These are phyloP conservation scores for Synchiropus splendidus DNA, from an alignment of 2,113 vertebrate genomes.

Conservation along the genomic window DNA sequence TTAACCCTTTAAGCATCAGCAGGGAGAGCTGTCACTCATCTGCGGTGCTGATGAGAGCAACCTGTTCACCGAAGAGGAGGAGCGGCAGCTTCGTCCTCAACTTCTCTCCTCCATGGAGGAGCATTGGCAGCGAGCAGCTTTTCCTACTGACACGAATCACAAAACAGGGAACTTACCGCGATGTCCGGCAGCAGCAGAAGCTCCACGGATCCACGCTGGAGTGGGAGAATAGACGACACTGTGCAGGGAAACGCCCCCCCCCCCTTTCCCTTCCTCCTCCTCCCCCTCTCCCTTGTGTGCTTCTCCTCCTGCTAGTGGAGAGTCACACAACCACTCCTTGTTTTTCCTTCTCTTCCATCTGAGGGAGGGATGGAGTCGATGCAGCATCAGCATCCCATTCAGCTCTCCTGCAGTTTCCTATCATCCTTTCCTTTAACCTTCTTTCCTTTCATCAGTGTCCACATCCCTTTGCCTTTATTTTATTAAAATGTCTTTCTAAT, in stretches of 20 bases:
- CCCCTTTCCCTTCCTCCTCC: background rate
- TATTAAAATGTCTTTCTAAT: too few relatives aligned
- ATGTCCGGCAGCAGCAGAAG: too few relatives aligned
- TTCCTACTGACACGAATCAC: too few relatives aligned
- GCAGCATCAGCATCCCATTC: conserved; percentile 44
- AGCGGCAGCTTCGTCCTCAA: too few relatives aligned
- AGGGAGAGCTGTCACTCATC: conserved; percentile 14
- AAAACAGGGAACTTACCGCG: conserved; percentile 38
- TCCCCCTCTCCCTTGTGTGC: conserved; percentile 2
- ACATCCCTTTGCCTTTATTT: conserved; percentile 9
- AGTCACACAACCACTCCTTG: conserved; percentile 65
- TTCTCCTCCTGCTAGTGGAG: conserved; percentile 25
- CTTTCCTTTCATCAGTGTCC: background rate
- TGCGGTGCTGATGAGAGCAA: conserved; percentile 35
- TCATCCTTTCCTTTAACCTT: conserved; percentile 23
- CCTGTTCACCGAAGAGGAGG: conserved; percentile 26
- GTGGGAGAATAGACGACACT: conserved; percentile 32
- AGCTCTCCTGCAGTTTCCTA: conserved; percentile 56
- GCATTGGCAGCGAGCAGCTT: too few relatives aligned
- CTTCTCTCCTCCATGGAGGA: too few relatives aligned
- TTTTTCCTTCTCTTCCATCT: conserved; percentile 38
- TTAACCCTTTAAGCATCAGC: too few relatives aligned
- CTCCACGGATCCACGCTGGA: conserved; percentile 41
- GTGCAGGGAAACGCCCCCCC: conserved; percentile 54
- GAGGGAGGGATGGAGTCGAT: conserved; percentile 41